A percentile compares a stretch with the other conserved stretches of the same genome.
Conservation (phyloP, 2,113 vertebrate genomes). For the Perca flavescens region DNA sequence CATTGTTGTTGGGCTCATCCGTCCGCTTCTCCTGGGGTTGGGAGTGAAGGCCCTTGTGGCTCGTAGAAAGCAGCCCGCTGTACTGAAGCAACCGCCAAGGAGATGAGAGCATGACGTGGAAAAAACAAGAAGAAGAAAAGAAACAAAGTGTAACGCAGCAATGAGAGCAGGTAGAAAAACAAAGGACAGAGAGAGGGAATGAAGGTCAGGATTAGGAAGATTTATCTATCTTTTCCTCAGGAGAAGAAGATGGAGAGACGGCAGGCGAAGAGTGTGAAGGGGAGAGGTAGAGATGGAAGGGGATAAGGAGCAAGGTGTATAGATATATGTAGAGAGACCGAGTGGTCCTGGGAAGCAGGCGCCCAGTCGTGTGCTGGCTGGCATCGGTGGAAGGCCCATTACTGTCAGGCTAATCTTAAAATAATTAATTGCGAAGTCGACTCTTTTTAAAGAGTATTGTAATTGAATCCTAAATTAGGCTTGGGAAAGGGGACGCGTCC, state of each 20-base stretch:
- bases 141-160: constrained; percentile 55
- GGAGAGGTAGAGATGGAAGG: constrained; percentile 28
- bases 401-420: constrained; percentile 88
- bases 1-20: constrained; percentile 71
- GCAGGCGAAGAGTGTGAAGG: constrained; percentile 45
- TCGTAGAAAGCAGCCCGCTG: constrained; percentile 72
- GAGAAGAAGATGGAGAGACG: constrained; percentile 59
- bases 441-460: constrained; percentile 88
- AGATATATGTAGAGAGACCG: constrained; percentile 45
- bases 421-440: constrained; percentile 88
- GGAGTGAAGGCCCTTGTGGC: constrained; percentile 75
- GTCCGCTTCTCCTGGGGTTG: constrained; percentile 74
- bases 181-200: constrained; percentile 51
- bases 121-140: constrained; percentile 37
- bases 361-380: constrained; percentile 60
- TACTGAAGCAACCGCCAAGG: constrained; percentile 60
- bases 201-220: constrained; percentile 58
- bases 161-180: constrained; percentile 27
- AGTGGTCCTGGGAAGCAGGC: constrained; percentile 62
- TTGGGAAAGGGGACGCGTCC: constrained; percentile 87
- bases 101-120: constrained; percentile 54
- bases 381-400: constrained; percentile 84
- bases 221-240: constrained; percentile 72
- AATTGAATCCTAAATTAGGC: constrained; percentile 89
- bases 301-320: constrained; percentile 26